These are phyloP conservation scores for Ctenopoma multispine DNA, from an alignment of 2,797 vertebrate genomes.

Conservation along the genomic window DNA sequence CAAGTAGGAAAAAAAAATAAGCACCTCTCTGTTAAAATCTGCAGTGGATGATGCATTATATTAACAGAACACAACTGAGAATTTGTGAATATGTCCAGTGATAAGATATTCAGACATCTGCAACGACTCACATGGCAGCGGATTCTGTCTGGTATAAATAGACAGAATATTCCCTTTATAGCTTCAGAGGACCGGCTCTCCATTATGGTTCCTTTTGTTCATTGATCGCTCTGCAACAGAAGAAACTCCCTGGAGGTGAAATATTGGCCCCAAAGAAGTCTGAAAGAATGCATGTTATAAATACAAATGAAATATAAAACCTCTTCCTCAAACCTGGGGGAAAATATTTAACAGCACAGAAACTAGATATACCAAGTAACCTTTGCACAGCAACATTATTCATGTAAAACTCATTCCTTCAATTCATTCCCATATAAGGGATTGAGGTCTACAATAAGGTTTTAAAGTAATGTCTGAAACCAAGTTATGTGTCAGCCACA, in stretches of 20 bases:
- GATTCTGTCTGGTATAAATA: conserved; percentile 5
- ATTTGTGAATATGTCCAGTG: conserved; percentile 32
- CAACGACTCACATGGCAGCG: conserved; percentile 16
- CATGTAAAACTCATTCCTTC: not conserved
- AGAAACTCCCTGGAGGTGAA: conserved; percentile 12
- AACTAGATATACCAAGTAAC: not conserved
- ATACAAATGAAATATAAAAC: conserved; percentile 22
- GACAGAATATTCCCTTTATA: conserved; percentile 15
- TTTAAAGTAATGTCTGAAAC: not conserved
- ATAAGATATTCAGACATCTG: conserved; percentile 39
- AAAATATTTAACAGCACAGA: conserved; percentile 1
- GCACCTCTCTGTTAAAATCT: conserved; percentile 35
- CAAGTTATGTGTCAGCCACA: not conserved
- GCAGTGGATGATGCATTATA: conserved; percentile 56
- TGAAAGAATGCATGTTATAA: conserved; percentile 38
- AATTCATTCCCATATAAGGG: not conserved
- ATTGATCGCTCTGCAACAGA: conserved; percentile 8
- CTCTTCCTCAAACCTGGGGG: not conserved
- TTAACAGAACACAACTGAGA: conserved; percentile 48
- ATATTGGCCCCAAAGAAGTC: conserved; percentile 16
- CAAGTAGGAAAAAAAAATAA: conserved; percentile 48
- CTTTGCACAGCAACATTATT: conserved; percentile 3
- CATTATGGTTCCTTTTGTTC: conserved; percentile 35
- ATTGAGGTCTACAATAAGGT: not conserved
- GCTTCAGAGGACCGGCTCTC: conserved; percentile 22